Evolutionary conservation across 2,113 vertebrate genomes (phyloP).

Genomic region (Ancistrus triradiatus): DNA sequence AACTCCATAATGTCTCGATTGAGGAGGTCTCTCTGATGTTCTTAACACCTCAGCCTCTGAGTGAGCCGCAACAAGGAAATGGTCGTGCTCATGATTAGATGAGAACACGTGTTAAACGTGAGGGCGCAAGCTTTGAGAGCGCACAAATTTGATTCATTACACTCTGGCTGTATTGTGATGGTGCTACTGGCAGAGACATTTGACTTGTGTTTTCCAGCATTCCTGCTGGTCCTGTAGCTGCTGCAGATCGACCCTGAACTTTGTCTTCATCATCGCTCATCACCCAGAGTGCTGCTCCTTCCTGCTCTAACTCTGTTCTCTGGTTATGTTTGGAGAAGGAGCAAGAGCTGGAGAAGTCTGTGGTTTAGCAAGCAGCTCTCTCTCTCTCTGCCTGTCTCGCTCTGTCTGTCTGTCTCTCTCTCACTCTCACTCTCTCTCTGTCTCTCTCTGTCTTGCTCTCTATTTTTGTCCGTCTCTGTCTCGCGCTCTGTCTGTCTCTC

Average conservation of each 20-base stretch:
- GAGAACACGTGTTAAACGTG: neutral
- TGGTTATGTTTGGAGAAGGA: neutral
- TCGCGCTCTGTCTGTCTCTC: conserved; percentile 20
- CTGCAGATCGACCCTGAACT: neutral
- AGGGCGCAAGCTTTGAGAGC: neutral
- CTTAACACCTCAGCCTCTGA: conserved; percentile 9
- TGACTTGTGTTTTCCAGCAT: too few species aligned
- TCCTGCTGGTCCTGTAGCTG: neutral
- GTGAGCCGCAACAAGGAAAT: conserved; percentile 20
- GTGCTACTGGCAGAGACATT: too few species aligned
- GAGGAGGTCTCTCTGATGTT: conserved; percentile 10
- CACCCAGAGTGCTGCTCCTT: neutral
- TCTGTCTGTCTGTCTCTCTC: conserved; percentile 17
- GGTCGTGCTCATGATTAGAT: conserved; percentile 3
- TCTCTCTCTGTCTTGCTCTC: conserved; percentile 10
- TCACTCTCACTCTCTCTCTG: conserved; percentile 15
- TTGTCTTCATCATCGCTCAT: neutral
- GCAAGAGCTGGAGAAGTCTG: conserved; percentile 19
- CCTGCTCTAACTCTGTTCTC: neutral
- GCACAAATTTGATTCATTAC: neutral
- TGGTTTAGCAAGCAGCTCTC: neutral
- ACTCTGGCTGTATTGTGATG: neutral
- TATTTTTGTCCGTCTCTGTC: conserved; percentile 19
- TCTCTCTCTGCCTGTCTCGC: conserved; percentile 5
- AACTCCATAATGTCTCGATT: conserved; percentile 1